Evolutionary conservation across 1,140 invertebrate genomes (phyloP), one percentile per base, ranked within the genome.

Genomic region (Manduca sexta): DNA sequence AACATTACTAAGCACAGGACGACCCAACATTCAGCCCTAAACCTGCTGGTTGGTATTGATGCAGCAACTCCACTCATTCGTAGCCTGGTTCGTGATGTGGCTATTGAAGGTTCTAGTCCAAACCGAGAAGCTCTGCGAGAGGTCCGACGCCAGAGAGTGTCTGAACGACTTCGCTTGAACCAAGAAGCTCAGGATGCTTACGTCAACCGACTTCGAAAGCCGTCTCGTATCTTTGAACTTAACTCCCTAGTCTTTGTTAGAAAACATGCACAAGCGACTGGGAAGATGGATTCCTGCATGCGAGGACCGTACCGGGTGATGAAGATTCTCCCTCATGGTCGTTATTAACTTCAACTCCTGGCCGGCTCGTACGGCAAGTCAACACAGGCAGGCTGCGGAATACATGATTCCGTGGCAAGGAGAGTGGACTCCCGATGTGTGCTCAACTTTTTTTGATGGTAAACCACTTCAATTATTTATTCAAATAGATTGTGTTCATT

Each of bases 291-390:
- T 21, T 48, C 41, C 10, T 29, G 45, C 13, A 49, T 54, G 46
- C 46, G 46, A 8, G 52, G 52, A 1, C 52, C 46, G 1, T 49
- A 55, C 38, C 46, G 42, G 3, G 45, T 54, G 11, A 5, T 16
- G 18, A 48, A 45, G 30, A 31, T 41, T 1, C 47, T 49, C 1
- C 47, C 52, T 6, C 41, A 55, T 8, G 52, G 47, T n/a, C 41
- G 52, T 10, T 55, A 55, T 14, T 46, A 55, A 37, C 37, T 55
- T 8, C 34, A 42, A 6, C 43, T 55, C 4, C 17, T 49, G 30
- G 39, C 46, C 15, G 52, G 52, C 34, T 45, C 42, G 1, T 49
- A 55, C 15, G 38, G 53, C 5, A 56, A 56, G 35, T 42, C 53
- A n/a, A 56, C 53, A 3, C 53, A 50, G 26, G 46, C 53, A n/a